phyloP scores from a whole-genome alignment of 2,113 vertebrate genomes.

The Rutilus rutilus region DNA sequence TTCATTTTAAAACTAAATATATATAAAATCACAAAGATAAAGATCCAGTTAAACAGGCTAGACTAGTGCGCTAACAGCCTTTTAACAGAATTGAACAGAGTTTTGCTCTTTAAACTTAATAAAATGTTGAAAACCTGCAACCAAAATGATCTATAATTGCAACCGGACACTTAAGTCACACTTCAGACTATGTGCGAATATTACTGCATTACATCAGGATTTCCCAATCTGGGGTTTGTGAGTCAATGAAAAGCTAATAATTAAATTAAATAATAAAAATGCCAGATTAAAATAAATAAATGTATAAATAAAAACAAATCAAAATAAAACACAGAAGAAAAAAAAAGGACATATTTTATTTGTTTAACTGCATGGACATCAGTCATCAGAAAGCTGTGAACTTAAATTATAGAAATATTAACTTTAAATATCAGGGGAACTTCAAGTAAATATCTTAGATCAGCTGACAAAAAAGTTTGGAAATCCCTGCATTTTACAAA shows the following conservation, averaged over 20 bases:
- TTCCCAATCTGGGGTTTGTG: too few relatives aligned
- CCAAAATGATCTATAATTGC: neutral
- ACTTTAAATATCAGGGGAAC: neutral
- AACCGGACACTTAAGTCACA: neutral
- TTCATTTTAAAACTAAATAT: neutral
- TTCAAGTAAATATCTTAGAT: neutral
- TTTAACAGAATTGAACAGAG: neutral
- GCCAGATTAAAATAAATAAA: neutral
- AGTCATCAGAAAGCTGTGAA: too few relatives aligned
- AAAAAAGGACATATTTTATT: too few relatives aligned
- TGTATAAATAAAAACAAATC: neutral
- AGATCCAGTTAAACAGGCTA: neutral
- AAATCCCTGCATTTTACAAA: neutral
- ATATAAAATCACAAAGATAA: neutral
- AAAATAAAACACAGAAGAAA: neutral
- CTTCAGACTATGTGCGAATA: neutral
- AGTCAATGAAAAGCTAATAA: neutral
- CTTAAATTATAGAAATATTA: neutral
- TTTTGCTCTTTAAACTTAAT: neutral
- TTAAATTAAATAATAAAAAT: neutral
- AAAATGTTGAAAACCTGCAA: neutral
- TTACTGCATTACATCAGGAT: neutral
- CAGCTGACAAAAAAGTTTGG: neutral
- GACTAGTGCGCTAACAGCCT: neutral
- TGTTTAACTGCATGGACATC: too few relatives aligned